These are phyloP conservation scores for Habrosyne pyritoides DNA, from an alignment of 2,888 invertebrate genomes.

Conservation along the genomic window DNA sequence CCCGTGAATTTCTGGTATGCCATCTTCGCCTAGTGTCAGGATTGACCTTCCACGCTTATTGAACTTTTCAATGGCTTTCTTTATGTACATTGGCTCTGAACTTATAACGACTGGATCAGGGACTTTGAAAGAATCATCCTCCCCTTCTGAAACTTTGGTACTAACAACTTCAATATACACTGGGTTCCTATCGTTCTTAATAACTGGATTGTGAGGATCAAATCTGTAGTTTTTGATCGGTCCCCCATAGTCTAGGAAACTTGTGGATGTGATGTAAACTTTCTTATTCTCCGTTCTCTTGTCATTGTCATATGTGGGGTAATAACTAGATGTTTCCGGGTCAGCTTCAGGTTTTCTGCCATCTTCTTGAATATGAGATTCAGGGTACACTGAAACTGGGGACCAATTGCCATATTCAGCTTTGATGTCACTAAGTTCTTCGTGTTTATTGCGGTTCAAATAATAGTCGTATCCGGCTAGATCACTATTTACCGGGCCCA, in stretches of 20 bases:
- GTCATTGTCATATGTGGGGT: constrained; percentile 76
- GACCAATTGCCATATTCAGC: constrained; percentile 82
- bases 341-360: constrained; percentile 68
- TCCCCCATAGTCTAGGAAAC: constrained; percentile 70
- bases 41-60: constrained; percentile 86
- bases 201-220: constrained; percentile 77
- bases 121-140: constrained; percentile 78
- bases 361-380: constrained; percentile 74
- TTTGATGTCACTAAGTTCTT: constrained; percentile 72
- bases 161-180: constrained; percentile 80
- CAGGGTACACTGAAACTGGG: constrained; percentile 77
- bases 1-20: constrained; percentile 92
- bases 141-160: constrained; percentile 75
- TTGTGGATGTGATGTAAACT: constrained; percentile 77
- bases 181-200: constrained; percentile 82
- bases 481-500: constrained; percentile 68
- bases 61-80: constrained; percentile 75
- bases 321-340: constrained; percentile 71
- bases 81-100: constrained; percentile 85
- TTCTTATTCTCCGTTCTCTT: constrained; percentile 72
- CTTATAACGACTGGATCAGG: constrained; percentile 88
- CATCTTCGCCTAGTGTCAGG: constrained; percentile 86
- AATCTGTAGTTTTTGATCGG: constrained; percentile 75
- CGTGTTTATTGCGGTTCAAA: constrained; percentile 69
- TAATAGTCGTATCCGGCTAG: constrained; percentile 79